phyloP scores from a whole-genome alignment of 1,140 invertebrate genomes.

The Drosophila kikkawai region DNA sequence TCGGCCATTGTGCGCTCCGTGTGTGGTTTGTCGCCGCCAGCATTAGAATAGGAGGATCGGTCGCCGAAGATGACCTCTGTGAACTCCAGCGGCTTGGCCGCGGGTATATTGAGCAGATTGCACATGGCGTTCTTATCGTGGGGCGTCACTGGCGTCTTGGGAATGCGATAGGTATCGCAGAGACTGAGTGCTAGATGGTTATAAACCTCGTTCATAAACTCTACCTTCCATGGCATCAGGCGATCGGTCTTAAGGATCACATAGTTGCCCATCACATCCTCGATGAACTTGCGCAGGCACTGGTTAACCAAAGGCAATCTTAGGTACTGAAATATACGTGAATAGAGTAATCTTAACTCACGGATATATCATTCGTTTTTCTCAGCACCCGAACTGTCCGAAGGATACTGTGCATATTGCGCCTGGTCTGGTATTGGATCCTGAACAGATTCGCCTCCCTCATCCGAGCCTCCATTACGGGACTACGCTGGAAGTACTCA shows the following conservation, averaged over 20 bases:
- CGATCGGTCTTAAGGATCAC: constrained; percentile 70
- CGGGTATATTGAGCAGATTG: constrained; percentile 41
- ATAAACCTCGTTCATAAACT: constrained; percentile 81
- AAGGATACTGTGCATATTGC: constrained; percentile 73
- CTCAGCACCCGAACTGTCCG: constrained; percentile 50
- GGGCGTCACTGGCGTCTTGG: constrained; percentile 39
- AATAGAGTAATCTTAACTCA: constrained; percentile 15
- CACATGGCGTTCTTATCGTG: constrained; percentile 65
- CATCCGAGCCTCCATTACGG: constrained; percentile 6
- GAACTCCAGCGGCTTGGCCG: constrained; percentile 44
- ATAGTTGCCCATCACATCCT: constrained; percentile 73
- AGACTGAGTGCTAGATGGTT: constrained; percentile 71
- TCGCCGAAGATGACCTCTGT: constrained; percentile 65
- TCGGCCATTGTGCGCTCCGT: constrained; percentile 25
- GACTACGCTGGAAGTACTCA: constrained; percentile 32
- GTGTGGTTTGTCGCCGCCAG: background rate
- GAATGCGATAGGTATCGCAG: constrained; percentile 49
- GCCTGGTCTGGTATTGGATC: constrained; percentile 75
- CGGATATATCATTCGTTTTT: constrained; percentile 39
- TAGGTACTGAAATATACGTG: background rate
- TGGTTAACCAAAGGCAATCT: background rate
- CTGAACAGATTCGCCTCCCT: constrained; percentile 58
- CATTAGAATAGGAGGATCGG: constrained; percentile 52
- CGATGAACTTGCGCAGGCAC: constrained; percentile 60
- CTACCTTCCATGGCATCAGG: constrained; percentile 78